Evolutionary conservation across 2,888 invertebrate genomes (phyloP).

Genomic region (Noctuana brunneofusca): DNA sequence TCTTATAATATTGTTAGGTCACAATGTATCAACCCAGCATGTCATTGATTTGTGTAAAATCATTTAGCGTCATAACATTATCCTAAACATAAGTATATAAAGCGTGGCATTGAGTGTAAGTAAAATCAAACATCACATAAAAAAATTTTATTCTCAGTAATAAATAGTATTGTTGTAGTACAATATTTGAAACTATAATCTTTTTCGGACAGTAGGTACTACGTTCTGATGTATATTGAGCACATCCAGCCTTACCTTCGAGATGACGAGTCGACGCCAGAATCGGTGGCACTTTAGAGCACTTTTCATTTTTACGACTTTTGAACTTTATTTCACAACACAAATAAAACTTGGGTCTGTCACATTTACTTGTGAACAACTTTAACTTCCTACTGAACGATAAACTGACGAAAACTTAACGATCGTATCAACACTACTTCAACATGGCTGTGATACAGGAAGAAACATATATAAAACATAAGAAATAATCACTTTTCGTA

Average conservation of each 20-base stretch:
- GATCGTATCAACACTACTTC: constrained; percentile 79
- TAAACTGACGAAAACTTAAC: constrained; percentile 77
- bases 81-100: constrained; percentile 7
- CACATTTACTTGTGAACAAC: constrained; percentile 80
- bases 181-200: constrained; percentile 23
- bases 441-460: constrained; percentile 82
- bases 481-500: constrained; percentile 81
- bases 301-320: constrained; percentile 80
- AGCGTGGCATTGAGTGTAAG: constrained; percentile 36
- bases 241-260: constrained; percentile 83
- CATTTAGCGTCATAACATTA: neutral
- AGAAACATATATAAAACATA: constrained; percentile 76
- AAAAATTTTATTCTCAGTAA: constrained; percentile 8
- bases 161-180: constrained; percentile 19
- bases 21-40: constrained; percentile 3
- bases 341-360: constrained; percentile 80
- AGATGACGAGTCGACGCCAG: constrained; percentile 79
- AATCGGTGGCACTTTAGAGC: constrained; percentile 80
- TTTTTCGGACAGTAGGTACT: constrained; percentile 53
- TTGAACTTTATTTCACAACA: constrained; percentile 79
- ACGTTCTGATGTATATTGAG: constrained; percentile 79
- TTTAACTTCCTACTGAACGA: constrained; percentile 72
- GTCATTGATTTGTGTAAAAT: neutral
- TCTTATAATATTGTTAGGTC: constrained; percentile 2
- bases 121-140: constrained; percentile 30